Percentiles rank a stretch among this genome's conserved stretches.
Evolutionary conservation across 2,888 invertebrate genomes (phyloP).

Genomic region (Matsumyia berberina): DNA sequence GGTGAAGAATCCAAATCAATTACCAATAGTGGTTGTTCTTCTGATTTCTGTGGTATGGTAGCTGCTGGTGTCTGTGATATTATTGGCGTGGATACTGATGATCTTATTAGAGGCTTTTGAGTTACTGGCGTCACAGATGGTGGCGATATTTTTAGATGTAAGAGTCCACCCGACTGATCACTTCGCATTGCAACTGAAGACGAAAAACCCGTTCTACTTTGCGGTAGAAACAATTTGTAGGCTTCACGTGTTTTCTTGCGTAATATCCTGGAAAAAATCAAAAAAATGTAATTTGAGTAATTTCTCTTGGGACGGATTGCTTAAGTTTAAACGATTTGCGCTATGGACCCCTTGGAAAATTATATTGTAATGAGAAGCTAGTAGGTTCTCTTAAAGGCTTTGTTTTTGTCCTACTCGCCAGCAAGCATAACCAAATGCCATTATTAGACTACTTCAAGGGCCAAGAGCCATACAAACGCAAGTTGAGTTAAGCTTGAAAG

Average conservation of each 20-base stretch:
- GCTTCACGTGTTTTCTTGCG: slow-evolving; percentile 64
- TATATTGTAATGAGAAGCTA: too few species aligned
- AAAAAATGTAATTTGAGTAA: background rate
- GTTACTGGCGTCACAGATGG: slow-evolving; percentile 46
- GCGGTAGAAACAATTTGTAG: slow-evolving; percentile 61
- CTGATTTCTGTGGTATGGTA: slow-evolving; percentile 15
- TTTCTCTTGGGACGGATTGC: too few species aligned
- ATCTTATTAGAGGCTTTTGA: slow-evolving; percentile 36
- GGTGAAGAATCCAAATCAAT: slow-evolving; percentile 71
- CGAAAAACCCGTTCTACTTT: slow-evolving; percentile 11
- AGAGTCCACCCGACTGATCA: slow-evolving; percentile 62
- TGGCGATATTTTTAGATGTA: slow-evolving; percentile 66
- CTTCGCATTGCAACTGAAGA: slow-evolving; percentile 62
- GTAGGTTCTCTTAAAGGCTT: too few species aligned
- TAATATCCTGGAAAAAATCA: slow-evolving; percentile 54
- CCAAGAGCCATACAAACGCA: too few species aligned
- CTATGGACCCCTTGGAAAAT: too few species aligned
- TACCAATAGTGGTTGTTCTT: slow-evolving; percentile 50
- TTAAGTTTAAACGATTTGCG: too few species aligned
- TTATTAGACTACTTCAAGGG: too few species aligned
- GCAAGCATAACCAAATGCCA: too few species aligned
- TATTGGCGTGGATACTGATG: slow-evolving; percentile 44
- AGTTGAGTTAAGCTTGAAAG: too few species aligned
- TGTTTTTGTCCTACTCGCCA: too few species aligned
- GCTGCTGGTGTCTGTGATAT: slow-evolving; percentile 24